Percentiles rank a stretch among this genome's conserved stretches.
Conservation (phyloP, 1,140 invertebrate species). For the Zaprionus ornatus region DNA sequence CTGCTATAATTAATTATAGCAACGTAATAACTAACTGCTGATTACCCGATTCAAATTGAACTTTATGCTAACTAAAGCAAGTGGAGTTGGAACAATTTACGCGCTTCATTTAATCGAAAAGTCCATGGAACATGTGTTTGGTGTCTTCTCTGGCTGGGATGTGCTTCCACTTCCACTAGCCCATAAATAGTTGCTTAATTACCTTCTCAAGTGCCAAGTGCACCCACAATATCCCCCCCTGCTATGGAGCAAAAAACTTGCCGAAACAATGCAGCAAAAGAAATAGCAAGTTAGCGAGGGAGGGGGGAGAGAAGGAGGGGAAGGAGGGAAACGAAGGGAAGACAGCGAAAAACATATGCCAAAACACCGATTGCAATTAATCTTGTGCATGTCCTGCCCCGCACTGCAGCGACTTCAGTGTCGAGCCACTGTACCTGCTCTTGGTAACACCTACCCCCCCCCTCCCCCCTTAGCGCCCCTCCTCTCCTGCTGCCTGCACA, state of each 20-base stretch:
- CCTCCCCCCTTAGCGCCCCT: not conserved
- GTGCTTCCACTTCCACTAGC: not conserved
- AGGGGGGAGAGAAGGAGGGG: not conserved
- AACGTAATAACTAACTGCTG: not conserved
- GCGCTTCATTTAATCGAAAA: conserved; percentile 27
- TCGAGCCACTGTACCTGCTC: not conserved
- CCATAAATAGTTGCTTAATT: conserved; percentile 79
- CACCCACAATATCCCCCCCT: conserved; percentile 18
- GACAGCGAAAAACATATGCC: conserved; percentile 69
- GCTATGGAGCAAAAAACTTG: conserved; percentile 34
- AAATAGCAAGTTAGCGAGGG: conserved; percentile 13
- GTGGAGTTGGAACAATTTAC: conserved; percentile 12
- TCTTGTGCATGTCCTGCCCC: conserved; percentile 68
- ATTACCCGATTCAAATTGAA: not conserved
- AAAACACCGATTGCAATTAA: conserved; percentile 82
- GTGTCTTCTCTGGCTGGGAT: conserved; percentile 23
- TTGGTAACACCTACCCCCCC: not conserved
- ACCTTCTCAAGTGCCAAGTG: conserved; percentile 70
- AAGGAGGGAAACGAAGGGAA: not conserved
- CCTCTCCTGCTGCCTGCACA: conserved; percentile 8
- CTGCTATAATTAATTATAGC: not conserved
- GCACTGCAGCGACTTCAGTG: conserved; percentile 2
- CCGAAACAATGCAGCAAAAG: conserved; percentile 35
- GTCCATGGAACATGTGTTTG: conserved; percentile 57
- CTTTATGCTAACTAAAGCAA: not conserved